Evolutionary conservation across 2,888 invertebrate genomes (phyloP), one percentile per base, ranked within the genome.

Genomic region (Rhagium mordax): DNA sequence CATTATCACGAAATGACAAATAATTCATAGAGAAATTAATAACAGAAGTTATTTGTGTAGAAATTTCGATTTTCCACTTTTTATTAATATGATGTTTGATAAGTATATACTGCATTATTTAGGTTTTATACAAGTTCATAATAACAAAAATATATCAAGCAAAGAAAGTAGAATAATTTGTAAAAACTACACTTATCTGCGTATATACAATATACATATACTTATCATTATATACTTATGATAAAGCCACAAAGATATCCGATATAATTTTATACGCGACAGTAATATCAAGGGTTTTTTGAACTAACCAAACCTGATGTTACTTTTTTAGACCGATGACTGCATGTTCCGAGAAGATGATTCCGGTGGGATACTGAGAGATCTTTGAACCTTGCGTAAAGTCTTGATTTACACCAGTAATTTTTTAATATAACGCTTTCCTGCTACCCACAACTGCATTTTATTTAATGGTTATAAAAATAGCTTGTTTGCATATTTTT

Each of bases 261-360:
- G n/a, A 59, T 59, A 33, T 59, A 59, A 59, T 59, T 59, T 59
- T 59, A n/a, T n/a, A 59, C 33, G 33, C 59, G n/a, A 29, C 59
- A 59, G 33, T 24, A 33, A 33, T 41, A 18, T n/a, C n/a, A n/a
- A 18, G 18, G 57, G 16, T 59, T 33, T 59, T 59, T 59, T 5
- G 33, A 59, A 24, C 59, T 10, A 33, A 59, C 33, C 10, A 33
- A 59, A 59, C 59, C 33, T 59, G 59, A 33, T 59, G 33, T 33
- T 20, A 24, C 33, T 33, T 16, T 29, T 27, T 57, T 57, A 57
- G 27, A 41, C 41, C 8, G 18, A 59, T 59, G 59, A 33, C 16
- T 33, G 33, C 59, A 59, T 18, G 18, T 59, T 59, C 55, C 27
- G 27, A 57, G 55, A n/a, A 27, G 55, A 57, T 27, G 27, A 57